These are phyloP conservation scores for Lutraria rhynchaena DNA, from an alignment of 1,140 invertebrate species.

Conservation along the genomic window DNA sequence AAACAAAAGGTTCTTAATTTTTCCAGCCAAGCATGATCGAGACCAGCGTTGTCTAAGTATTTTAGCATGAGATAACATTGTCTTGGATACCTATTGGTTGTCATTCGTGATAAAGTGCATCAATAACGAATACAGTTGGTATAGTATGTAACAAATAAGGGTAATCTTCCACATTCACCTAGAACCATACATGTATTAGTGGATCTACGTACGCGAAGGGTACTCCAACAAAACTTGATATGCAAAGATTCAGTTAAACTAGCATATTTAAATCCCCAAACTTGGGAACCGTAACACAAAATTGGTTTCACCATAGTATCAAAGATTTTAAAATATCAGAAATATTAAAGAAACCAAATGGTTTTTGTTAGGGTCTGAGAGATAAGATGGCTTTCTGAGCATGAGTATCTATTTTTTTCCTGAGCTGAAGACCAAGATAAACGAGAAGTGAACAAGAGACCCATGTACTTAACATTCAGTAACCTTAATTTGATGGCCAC, in stretches of 20 bases:
- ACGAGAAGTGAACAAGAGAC: constrained; percentile 5
- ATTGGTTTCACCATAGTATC: constrained; percentile 11
- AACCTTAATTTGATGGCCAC: not conserved
- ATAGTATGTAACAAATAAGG: constrained; percentile 24
- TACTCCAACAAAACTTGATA: constrained; percentile 22
- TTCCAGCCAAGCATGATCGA: constrained; percentile 9
- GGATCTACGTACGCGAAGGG: not conserved
- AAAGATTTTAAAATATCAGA: constrained; percentile 21
- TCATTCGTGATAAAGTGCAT: not conserved
- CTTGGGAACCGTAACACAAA: constrained; percentile 45
- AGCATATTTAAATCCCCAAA: constrained; percentile 18
- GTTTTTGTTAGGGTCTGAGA: not conserved
- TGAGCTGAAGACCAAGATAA: constrained; percentile 18
- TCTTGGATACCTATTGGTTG: constrained; percentile 21
- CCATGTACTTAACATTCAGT: constrained; percentile 15
- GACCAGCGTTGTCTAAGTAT: constrained; percentile 9
- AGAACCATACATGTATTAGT: constrained; percentile 21
- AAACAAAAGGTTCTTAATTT: constrained; percentile 19
- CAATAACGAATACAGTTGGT: constrained; percentile 18
- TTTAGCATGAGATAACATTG: constrained; percentile 47
- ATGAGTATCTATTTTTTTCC: constrained; percentile 20
- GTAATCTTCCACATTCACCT: constrained; percentile 40
- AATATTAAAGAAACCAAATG: not conserved
- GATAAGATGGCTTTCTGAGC: constrained; percentile 1
- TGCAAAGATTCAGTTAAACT: constrained; percentile 31